These are phyloP conservation scores for Larimichthys crocea DNA, from an alignment of 2,113 vertebrate species.

Conservation along the genomic window DNA sequence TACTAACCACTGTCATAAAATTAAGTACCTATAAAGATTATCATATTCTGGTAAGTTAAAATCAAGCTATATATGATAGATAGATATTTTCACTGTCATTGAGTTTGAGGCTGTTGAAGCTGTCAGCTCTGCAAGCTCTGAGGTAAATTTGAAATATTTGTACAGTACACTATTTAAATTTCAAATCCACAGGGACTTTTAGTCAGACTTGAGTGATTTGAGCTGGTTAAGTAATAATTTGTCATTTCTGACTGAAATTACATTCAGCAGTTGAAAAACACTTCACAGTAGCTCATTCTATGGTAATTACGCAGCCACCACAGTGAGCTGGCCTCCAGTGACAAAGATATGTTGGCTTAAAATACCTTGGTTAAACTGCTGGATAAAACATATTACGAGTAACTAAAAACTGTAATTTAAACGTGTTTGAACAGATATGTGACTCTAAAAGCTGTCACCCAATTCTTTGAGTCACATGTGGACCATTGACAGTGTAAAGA, in stretches of 20 bases:
- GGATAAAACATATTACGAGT: background rate
- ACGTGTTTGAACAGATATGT: background rate
- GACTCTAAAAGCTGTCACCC: background rate
- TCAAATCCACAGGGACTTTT: constrained; percentile 15
- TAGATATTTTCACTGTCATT: background rate
- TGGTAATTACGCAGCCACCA: constrained; percentile 30
- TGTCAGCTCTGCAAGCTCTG: background rate
- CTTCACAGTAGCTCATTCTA: constrained; percentile 19
- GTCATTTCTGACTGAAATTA: constrained; percentile 55
- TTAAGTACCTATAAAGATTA: background rate
- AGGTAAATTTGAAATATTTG: background rate
- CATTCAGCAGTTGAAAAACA: constrained; percentile 20
- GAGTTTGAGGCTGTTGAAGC: background rate
- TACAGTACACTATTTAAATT: constrained; percentile 1
- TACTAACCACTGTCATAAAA: background rate
- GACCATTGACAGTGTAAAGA: no score
- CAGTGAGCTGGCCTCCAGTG: background rate
- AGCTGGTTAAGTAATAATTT: constrained; percentile 48
- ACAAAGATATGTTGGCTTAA: constrained; percentile 2
- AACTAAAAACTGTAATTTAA: background rate
- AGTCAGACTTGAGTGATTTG: constrained; percentile 26
- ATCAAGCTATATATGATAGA: background rate
- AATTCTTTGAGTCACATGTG: background rate
- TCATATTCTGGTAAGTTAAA: background rate
- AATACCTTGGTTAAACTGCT: constrained; percentile 6